A percentile compares a stretch with the other conserved stretches of the same genome.
These are phyloP conservation scores for Drosophila leontia DNA, from an alignment of 1,140 invertebrate genomes.

Conservation along the genomic window DNA sequence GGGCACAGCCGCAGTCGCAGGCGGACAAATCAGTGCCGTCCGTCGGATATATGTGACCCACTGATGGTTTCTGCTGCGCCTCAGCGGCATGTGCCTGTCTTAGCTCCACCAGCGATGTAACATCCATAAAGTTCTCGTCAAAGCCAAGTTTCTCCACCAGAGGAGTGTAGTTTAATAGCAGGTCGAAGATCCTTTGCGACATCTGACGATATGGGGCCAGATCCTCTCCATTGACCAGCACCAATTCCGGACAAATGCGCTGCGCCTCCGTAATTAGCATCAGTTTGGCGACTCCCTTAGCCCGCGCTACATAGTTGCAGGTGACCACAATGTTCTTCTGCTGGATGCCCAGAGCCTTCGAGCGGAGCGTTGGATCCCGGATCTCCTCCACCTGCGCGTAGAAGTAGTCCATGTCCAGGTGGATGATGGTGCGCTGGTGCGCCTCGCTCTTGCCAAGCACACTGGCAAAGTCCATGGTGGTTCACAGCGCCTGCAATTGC, in stretches of 20 bases:
- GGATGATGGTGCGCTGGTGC: constrained; percentile 87
- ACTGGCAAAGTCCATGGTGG: constrained; percentile 76
- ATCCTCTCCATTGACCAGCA: constrained; percentile 91
- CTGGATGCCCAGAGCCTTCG: constrained; percentile 90
- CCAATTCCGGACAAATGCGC: constrained; percentile 88
- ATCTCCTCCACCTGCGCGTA: constrained; percentile 94
- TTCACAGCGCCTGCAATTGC: constrained; percentile 45
- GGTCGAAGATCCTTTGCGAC: constrained; percentile 89
- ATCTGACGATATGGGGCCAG: constrained; percentile 90
- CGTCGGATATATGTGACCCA: constrained; percentile 87
- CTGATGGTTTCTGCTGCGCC: constrained; percentile 74
- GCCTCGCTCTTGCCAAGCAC: constrained; percentile 76
- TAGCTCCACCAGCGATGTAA: constrained; percentile 88
- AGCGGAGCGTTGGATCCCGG: constrained; percentile 88
- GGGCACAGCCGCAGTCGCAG: constrained; percentile 90
- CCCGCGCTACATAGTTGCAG: constrained; percentile 91
- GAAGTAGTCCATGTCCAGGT: constrained; percentile 92
- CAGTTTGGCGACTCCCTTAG: constrained; percentile 90
- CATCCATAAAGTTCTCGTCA: constrained; percentile 92
- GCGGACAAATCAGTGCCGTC: constrained; percentile 85
- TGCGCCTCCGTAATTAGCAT: constrained; percentile 90
- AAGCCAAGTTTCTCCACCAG: constrained; percentile 91
- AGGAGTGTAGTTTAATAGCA: constrained; percentile 89
- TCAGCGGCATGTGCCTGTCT: constrained; percentile 65
- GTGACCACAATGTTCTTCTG: constrained; percentile 93